These are phyloP conservation scores for Anthopleura sola DNA, from an alignment of 64 coral and sea anemone genomes.

Conservation along the genomic window DNA sequence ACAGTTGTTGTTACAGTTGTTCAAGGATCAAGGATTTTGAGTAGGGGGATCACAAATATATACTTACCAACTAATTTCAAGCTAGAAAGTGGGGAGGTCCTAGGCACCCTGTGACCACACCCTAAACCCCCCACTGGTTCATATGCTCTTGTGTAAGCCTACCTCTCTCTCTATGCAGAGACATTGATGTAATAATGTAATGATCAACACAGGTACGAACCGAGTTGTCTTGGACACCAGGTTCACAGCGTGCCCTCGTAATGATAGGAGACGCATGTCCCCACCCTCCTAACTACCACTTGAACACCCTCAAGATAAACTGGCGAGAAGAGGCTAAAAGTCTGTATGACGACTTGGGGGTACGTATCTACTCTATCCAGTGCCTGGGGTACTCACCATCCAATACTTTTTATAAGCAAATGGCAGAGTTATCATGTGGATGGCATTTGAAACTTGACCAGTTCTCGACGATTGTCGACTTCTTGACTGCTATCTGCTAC, in stretches of 20 bases:
- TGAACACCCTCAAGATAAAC: constrained; percentile 92
- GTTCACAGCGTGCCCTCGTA: constrained; percentile 84
- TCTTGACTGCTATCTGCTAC: constrained; percentile 87
- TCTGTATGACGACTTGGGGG: constrained; percentile 87
- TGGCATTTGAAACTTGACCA: constrained; percentile 99
- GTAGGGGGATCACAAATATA: too few relatives aligned
- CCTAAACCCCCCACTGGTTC: too few relatives aligned
- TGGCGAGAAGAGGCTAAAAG: constrained; percentile 90
- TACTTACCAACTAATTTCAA: too few relatives aligned
- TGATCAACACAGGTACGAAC: constrained; percentile 51
- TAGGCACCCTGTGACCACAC: too few relatives aligned
- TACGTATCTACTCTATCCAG: constrained; percentile 85
- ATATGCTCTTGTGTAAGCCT: too few relatives aligned
- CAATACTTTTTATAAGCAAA: constrained; percentile 69
- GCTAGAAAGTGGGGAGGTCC: too few relatives aligned
- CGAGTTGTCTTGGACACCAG: constrained; percentile 80
- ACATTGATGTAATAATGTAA: not conserved
- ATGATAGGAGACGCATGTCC: constrained; percentile 92
- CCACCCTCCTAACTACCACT: constrained; percentile 73
- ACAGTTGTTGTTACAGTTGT: too few relatives aligned
- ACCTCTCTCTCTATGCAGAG: too few relatives aligned
- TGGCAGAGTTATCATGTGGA: constrained; percentile 80
- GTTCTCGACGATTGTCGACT: constrained; percentile 92
- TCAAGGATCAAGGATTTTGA: too few relatives aligned
- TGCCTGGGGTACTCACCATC: constrained; percentile 60